Evolutionary conservation across 1,140 invertebrate genomes (phyloP), one percentile per base, ranked within the genome.

Genomic region (Drosophila elegans): DNA sequence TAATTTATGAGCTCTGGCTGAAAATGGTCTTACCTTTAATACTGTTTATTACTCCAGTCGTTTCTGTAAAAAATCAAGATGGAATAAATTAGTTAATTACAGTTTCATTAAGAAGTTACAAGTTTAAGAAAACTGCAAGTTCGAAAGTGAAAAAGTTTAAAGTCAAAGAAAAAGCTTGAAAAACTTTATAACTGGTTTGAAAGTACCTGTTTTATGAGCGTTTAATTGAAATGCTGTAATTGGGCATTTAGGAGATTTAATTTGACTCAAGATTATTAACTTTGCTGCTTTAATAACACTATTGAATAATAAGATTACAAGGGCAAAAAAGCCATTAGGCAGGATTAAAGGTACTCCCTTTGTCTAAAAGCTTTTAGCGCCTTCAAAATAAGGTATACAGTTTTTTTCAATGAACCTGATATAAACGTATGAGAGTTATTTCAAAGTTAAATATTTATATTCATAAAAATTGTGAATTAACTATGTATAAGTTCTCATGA

Each of bases 21-120:
- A 36, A 49, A 9, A 7, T n/a, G 4, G n/a, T 27, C 64, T 41
- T 48, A 71, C 67, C 67, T 71, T 71, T 41, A 49, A 71, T 56
- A 39, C 36, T 56, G 29, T 12, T 39, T 21, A 21, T 16, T 7
- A 32, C 41, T 55, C n/a, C 16, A 39, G 34, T 42, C 3, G 51
- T 6, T 48, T 32, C 67, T 71, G 67, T 13, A 69, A 56, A 13
- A 57, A 71, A 69, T 56, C 21, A 41, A 48, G 12, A 41, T 52
- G 21, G 42, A 56, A 10, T 56, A 57, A 48, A 71, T 71, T 69
- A 71, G 51, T 71, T 42, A 69, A 71, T 46, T 71, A 49, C 49
- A 34, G 25, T 71, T 46, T 52, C 16, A 13, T 29, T 27, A 16
- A 16, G 46, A 71, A 71, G 51, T 71, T 41, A 27, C n/a, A 39